These are phyloP conservation scores for Eidolon helvum DNA, from an alignment of 2,113 vertebrate species.

Conservation along the genomic window DNA sequence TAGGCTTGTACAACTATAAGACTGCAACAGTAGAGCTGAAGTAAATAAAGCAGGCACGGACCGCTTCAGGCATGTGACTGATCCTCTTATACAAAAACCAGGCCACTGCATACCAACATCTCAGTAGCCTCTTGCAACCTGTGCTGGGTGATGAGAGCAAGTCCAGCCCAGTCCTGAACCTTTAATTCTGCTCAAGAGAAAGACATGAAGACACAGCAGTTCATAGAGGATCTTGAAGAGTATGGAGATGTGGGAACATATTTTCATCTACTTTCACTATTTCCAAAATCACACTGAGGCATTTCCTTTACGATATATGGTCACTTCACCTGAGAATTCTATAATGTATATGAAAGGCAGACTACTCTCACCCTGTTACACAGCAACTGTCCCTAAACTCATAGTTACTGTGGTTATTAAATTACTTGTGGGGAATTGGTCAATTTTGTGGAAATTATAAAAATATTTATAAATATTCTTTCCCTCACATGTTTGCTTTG, in stretches of 20 bases:
- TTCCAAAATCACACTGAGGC: background rate
- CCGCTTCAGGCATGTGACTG: background rate
- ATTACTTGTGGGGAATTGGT: background rate
- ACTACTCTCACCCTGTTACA: background rate
- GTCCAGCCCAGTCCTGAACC: background rate
- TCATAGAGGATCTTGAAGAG: background rate
- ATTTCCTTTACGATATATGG: background rate
- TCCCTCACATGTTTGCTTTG: background rate
- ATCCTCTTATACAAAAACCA: background rate
- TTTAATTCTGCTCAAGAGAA: conserved; percentile 14
- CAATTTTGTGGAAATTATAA: background rate
- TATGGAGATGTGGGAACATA: background rate
- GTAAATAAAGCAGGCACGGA: background rate
- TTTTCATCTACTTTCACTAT: background rate
- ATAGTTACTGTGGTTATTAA: background rate
- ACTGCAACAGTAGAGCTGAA: background rate
- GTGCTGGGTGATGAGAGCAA: background rate
- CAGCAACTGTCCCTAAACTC: background rate
- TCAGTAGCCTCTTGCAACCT: background rate
- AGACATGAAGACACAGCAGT: background rate
- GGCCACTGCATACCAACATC: background rate
- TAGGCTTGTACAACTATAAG: background rate
- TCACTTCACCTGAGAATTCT: conserved; percentile 1
- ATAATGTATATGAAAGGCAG: background rate
- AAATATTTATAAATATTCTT: conserved; percentile 8